phyloP scores from a whole-genome alignment of 30 jellyfish, hydroid and myxozoan genomes.

The Cassiopea xamachana region DNA sequence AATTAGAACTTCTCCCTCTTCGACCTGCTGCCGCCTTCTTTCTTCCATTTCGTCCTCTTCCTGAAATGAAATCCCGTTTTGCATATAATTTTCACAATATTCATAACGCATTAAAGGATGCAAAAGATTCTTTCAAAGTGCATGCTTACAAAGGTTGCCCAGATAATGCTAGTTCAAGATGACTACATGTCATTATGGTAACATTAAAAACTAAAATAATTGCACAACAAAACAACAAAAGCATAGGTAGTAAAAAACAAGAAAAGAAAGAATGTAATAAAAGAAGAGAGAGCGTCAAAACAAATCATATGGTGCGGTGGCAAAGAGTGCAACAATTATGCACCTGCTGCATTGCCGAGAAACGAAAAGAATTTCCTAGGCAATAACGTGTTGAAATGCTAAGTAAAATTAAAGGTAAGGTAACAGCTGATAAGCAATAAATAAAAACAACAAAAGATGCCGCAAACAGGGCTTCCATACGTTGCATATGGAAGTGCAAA shows the following conservation, averaged over 20 bases:
- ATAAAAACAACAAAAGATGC: too few species aligned
- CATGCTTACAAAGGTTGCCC: too few species aligned
- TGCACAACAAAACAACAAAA: background rate
- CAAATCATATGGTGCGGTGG: background rate
- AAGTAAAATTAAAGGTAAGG: too few species aligned
- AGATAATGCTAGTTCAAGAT: too few species aligned
- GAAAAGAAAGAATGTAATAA: background rate
- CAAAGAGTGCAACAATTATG: background rate
- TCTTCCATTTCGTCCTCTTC: slow-evolving; percentile 82
- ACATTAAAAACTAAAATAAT: too few species aligned
- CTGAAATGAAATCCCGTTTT: slow-evolving; percentile 30
- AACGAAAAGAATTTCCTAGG: background rate
- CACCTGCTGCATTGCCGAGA: background rate
- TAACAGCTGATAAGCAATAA: too few species aligned
- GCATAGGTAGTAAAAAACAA: background rate
- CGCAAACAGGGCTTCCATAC: too few species aligned
- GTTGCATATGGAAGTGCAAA: too few species aligned
- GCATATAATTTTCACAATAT: background rate
- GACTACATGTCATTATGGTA: too few species aligned
- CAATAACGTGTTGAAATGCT: background rate
- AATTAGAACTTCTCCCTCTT: slow-evolving; percentile 72
- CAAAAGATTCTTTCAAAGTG: too few species aligned
- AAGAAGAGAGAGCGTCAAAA: background rate
- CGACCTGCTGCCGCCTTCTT: slow-evolving; percentile 70
- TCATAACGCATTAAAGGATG: background rate